phyloP scores from a whole-genome alignment of 2,888 invertebrate genomes.

The Pyrrhia umbra region DNA sequence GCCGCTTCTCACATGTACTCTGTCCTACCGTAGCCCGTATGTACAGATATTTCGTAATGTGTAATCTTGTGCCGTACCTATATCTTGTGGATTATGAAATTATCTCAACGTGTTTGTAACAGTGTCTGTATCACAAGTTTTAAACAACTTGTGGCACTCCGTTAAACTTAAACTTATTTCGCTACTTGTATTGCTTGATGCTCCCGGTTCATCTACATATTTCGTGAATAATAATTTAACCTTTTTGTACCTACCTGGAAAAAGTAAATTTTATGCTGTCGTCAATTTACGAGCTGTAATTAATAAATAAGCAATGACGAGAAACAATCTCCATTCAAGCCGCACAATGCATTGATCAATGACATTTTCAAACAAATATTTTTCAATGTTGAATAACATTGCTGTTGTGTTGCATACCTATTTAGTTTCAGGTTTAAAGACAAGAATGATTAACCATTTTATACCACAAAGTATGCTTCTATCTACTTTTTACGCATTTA shows the following conservation, averaged over 20 bases:
- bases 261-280: slow-evolving; percentile 8
- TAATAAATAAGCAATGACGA: slow-evolving; percentile 6
- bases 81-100: slow-evolving; percentile 37
- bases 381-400: slow-evolving; percentile 4
- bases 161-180: background rate
- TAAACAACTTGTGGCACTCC: background rate
- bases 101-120: slow-evolving; percentile 16
- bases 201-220: background rate
- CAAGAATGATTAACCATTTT: background rate
- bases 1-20: slow-evolving; percentile 20
- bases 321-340: slow-evolving; percentile 36
- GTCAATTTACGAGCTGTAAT: background rate
- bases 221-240: background rate
- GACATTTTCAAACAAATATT: slow-evolving; percentile 31
- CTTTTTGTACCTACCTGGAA: background rate
- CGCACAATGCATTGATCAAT: slow-evolving; percentile 1
- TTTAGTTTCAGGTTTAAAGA: background rate
- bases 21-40: slow-evolving; percentile 7
- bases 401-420: background rate
- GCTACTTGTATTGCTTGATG: background rate
- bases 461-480: no score
- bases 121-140: background rate
- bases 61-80: slow-evolving; percentile 33
- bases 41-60: slow-evolving; percentile 51
- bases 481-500: no score